Evolutionary conservation across 2,888 invertebrate genomes (phyloP), one percentile per base, ranked within the genome.

Genomic region (Drosophila setosimentum): DNA sequence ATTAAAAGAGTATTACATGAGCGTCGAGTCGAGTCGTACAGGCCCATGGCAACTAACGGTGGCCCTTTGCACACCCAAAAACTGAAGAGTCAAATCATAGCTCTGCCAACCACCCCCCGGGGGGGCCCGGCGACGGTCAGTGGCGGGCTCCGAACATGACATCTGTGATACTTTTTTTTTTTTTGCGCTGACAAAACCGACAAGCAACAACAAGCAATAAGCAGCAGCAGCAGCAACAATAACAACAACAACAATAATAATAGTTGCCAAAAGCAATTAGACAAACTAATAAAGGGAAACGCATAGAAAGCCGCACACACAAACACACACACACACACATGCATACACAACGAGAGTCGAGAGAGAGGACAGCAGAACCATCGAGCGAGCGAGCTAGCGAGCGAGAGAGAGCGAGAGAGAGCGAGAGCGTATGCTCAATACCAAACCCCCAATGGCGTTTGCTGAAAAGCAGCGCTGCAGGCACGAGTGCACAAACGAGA

Each of bases 221-320:
- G 64, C 73, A 64, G 66, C 62, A 55, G 37, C 75, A 78, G 62
- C 68, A 71, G 48, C 73, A 69, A 51, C 70, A 33, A 13, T 13
- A 33, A 50, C 76, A 76, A 48, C 73, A 65, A 33, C 67, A 74
- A 50, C 78, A 60, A 49, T 65, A 78, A 68, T 88, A 89, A 87
- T 82, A 86, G 87, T 83, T 83, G 84, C 86, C 80, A 83, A 89
- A 85, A 86, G 90, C 83, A 85, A 88, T 87, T 87, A 87, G 86
- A 89, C 88, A 89, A 87, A 87, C 87, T 87, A 89, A 89, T 87
- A 87, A 82, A 89, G 87, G 80, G 69, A 77, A 89, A 74, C 66
- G 67, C 68, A 77, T 77, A 68, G 80, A 85, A 72, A 80, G 76
- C 72, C 74, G 66, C 71, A 66, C 66, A 54, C 54, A 76, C 71